Conservation (phyloP, 2,888 invertebrate genomes). For the Lomographa bimaculata region DNA sequence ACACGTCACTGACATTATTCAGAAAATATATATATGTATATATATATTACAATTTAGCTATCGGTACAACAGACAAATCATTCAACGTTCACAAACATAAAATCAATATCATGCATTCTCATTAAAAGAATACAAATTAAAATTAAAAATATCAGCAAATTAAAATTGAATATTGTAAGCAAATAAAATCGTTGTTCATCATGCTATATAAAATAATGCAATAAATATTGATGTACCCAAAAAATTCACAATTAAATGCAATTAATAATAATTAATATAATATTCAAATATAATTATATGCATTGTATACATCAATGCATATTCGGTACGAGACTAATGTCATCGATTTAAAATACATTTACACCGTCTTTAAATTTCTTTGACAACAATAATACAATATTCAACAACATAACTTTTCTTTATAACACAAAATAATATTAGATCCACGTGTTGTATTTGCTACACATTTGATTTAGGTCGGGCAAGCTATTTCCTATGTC, state of each 20-base stretch:
- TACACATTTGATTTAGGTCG: no score
- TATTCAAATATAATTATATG: conserved; percentile 16
- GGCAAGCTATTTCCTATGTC: no score
- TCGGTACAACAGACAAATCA: conserved; percentile 33
- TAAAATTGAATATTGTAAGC: conserved; percentile 63
- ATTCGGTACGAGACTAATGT: conserved; percentile 29
- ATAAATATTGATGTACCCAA: conserved; percentile 46
- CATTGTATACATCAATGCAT: conserved; percentile 33
- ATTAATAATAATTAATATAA: conserved; percentile 34
- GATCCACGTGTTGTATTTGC: no score
- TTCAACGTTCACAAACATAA: conserved; percentile 46
- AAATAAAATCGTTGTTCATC: conserved; percentile 69
- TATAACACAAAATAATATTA: no score
- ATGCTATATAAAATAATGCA: conserved; percentile 48
- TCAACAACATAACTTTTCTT: no score
- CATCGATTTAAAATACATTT: conserved; percentile 37
- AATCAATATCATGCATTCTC: conserved; percentile 55
- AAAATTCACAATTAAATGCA: conserved; percentile 70
- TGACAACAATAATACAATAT: no score
- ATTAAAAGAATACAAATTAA: conserved; percentile 47
- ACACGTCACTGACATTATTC: conserved; percentile 58
- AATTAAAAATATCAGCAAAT: conserved; percentile 60
- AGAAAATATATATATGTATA: no score
- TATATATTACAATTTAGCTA: conserved; percentile 37
- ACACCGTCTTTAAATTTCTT: conserved; percentile 21